Base-by-base conservation (phyloP, 1,140 invertebrate genomes). In the Phymastichus coffea region DNA sequence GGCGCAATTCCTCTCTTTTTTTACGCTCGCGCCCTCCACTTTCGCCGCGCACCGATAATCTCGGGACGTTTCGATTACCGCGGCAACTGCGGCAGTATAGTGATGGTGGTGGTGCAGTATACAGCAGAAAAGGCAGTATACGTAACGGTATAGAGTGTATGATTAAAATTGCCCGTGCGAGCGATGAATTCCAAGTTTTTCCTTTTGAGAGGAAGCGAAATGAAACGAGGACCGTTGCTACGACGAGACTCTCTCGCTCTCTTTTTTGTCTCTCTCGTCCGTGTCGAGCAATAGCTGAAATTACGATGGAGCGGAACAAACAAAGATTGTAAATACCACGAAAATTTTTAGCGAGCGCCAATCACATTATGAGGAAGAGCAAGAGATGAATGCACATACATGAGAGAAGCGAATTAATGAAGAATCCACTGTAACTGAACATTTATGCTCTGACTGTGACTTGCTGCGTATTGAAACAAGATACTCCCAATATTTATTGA, bases 21-120 rank as follows among this genome's bases (percentile, higher is more conserved):
- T 44, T 35, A 35, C 17, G 1, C 20, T 28, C 17, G 17, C 25
- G 26, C 41, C 35, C 41, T 26, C 15, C 43, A 46, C 53, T 30
- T 56, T 33, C 9, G 22, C 23, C 55, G n/a, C n/a, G n/a, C n/a
- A 17, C 49, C 7, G 28, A 53, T 59, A 59, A 59, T 59, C 48
- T 59, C 48, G 17, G 40, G n/a, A 35, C 14, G 48, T 51, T 59
- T 59, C 40, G 48, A 59, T 59, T 52, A 52, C 57, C 28, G 23
- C 20, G 22, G 22, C 35, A 17, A 10, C 30, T 7, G 15, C 12
- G 8, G 17, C n/a, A n/a, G n/a, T n/a, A n/a, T n/a, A n/a, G n/a
- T n/a, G n/a, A n/a, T n/a, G n/a, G n/a, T n/a, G n/a, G n/a, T n/a
- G n/a, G n/a, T n/a, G n/a, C n/a, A n/a, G n/a, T n/a, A n/a, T n/a